These are phyloP conservation scores for Spondyliosoma cantharus DNA, from an alignment of 2,797 vertebrate genomes.

Conservation along the genomic window DNA sequence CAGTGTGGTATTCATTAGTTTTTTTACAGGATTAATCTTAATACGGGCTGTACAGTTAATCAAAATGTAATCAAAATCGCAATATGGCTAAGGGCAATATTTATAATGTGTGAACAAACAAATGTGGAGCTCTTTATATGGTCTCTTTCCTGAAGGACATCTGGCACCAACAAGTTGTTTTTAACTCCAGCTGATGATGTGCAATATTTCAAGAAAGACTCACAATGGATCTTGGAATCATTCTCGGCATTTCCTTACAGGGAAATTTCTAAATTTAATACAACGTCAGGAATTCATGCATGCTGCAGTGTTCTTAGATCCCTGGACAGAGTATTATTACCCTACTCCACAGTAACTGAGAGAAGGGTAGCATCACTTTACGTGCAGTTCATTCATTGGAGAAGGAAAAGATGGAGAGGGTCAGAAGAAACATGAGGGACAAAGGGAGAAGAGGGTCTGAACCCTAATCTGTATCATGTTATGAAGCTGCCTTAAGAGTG, in stretches of 20 bases:
- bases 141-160: background rate
- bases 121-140: too few relatives aligned
- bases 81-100: too few relatives aligned
- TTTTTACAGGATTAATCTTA: background rate
- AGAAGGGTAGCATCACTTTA: background rate
- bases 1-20: background rate
- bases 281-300: background rate
- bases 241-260: background rate
- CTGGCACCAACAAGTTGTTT: constrained; percentile 5
- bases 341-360: too few relatives aligned
- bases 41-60: too few relatives aligned
- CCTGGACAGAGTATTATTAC: background rate
- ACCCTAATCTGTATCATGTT: constrained; percentile 53
- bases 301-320: background rate
- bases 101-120: too few relatives aligned
- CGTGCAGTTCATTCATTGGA: background rate
- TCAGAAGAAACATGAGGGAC: constrained; percentile 18
- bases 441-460: constrained; percentile 36
- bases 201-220: background rate
- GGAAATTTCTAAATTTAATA: background rate
- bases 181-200: background rate
- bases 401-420: constrained; percentile 2
- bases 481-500: constrained; percentile 15
- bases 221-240: background rate
- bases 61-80: too few relatives aligned